Conservation (phyloP, 2,888 invertebrate genomes). For the Hipparchia semele region DNA sequence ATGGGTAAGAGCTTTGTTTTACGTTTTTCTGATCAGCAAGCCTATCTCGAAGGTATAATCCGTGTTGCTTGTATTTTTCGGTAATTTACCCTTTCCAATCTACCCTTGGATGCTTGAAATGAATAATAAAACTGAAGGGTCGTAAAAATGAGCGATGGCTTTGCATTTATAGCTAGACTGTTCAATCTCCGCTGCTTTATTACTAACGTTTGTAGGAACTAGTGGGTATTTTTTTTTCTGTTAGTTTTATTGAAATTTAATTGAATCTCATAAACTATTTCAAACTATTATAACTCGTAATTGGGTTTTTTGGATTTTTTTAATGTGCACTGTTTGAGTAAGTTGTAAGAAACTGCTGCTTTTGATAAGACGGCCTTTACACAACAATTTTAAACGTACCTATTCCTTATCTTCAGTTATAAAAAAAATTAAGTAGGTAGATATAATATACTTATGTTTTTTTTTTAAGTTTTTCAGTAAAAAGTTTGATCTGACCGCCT, state of each 20-base stretch:
- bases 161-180: constrained; percentile 34
- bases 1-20: not conserved
- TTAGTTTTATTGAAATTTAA: not conserved
- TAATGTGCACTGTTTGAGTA: no score
- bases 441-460: no score
- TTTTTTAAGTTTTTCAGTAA: no score
- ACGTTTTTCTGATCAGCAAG: not conserved
- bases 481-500: no score
- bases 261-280: no score
- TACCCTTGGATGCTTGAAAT: constrained; percentile 28
- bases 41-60: not conserved
- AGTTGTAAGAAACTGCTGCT: no score
- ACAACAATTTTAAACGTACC: no score
- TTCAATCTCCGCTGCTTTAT: constrained; percentile 37
- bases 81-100: constrained; percentile 22
- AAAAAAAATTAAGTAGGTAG: no score
- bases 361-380: no score
- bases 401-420: no score
- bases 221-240: not conserved
- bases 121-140: constrained; percentile 35
- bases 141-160: constrained; percentile 35
- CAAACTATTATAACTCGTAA: no score
- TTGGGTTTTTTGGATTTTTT: no score
- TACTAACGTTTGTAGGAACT: constrained; percentile 28
- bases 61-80: not conserved